Base-by-base conservation (phyloP, 1,140 invertebrate genomes). In the Sweltsa coloradensis region DNA sequence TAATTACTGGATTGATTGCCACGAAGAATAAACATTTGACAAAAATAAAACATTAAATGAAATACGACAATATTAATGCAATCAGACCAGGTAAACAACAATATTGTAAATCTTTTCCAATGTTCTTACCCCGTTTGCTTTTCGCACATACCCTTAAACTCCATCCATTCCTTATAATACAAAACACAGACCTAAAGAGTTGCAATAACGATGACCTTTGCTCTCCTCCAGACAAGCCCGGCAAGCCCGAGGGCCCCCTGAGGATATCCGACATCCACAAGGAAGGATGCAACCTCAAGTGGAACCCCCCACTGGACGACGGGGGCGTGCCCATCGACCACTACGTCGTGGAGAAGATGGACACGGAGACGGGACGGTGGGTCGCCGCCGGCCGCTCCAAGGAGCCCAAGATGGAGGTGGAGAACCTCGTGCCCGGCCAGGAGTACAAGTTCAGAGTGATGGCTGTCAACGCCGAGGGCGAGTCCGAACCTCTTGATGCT, bases 361-460 rank as follows among this genome's bases (percentile, higher is more conserved):
- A 92, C 57, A 76, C 78, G 0, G 83, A 87, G 48, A 83, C 80
- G 2, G 62, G 87, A 2, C 74, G 87, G 40, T 93, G 89, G 88
- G 69, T 91, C 31, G 84, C 85, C 1, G 82, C 82, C 45, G 85
- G 85, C 53, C 71, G 80, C 3, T 64, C 76, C 5, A 85, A 84
- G 56, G 88, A 92, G 48, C 82, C 89, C 0, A 88, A 85, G 55
- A 81, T 89, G 50, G 85, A 85, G 54, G 72, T 91, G 3, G 79
- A 82, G 51, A 91, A 89, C 62, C 64, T 92, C 34, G 82, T 86
- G 41, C 89, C 89, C 23, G 91, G 76, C 34, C 89, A 97, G 56
- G 90, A 96, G 63, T 98, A 98, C 66, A 93, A 95, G 69, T 98
- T 98, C 78, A 75, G 94, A 36, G 92, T 98, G 0, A 77, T 82